Percentiles rank a stretch among this genome's conserved stretches.
These are phyloP conservation scores for Stenodema calcarata DNA, from an alignment of 2,888 invertebrate genomes.

Conservation along the genomic window DNA sequence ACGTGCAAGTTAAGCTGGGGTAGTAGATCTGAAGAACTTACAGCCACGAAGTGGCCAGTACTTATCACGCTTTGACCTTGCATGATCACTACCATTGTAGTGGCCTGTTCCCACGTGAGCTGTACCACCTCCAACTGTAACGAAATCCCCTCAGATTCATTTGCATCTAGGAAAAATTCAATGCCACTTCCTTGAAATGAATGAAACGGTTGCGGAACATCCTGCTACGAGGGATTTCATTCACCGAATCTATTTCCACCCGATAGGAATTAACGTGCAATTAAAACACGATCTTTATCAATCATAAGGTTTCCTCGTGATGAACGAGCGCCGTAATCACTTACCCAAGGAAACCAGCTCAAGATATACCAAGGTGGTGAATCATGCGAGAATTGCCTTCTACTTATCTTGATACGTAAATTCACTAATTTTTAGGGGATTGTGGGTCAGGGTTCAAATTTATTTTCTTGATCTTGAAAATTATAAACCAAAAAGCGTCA, in stretches of 20 bases:
- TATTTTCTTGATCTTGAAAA: too few relatives aligned
- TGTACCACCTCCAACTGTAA: background rate
- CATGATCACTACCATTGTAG: background rate
- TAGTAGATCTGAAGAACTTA: too few relatives aligned
- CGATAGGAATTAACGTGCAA: background rate
- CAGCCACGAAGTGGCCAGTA: too few relatives aligned
- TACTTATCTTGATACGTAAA: too few relatives aligned
- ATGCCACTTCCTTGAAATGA: background rate
- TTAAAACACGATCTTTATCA: background rate
- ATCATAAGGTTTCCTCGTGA: background rate
- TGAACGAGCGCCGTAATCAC: too few relatives aligned
- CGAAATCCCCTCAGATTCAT: background rate
- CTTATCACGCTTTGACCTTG: background rate
- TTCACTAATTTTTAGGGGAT: too few relatives aligned
- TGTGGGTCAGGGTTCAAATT: too few relatives aligned
- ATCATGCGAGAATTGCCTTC: too few relatives aligned
- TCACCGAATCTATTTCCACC: background rate
- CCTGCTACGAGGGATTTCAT: background rate
- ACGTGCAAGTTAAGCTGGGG: too few relatives aligned
- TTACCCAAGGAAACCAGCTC: too few relatives aligned
- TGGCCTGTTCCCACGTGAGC: background rate
- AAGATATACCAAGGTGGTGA: too few relatives aligned
- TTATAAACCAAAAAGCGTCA: too few relatives aligned
- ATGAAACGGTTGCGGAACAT: background rate
- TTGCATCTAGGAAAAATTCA: background rate